Percentiles rank a stretch among this genome's conserved stretches.
Evolutionary conservation across 2,113 vertebrate genomes (phyloP).

Genomic region (Nothoprocta perdicaria): DNA sequence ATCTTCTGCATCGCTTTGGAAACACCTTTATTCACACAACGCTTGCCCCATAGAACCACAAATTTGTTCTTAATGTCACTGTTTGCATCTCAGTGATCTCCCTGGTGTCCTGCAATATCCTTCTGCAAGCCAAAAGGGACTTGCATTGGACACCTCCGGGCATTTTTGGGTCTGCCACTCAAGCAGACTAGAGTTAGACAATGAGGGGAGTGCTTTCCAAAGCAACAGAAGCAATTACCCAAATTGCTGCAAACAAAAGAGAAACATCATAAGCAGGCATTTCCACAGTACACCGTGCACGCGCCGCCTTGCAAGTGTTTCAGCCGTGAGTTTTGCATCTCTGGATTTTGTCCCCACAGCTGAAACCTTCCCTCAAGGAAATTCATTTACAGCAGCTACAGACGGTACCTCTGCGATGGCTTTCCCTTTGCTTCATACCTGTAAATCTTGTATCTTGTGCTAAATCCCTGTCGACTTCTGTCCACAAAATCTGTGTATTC

Average conservation of each 20-base stretch:
- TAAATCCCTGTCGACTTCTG: constrained; percentile 96
- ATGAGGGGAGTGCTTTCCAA: background rate
- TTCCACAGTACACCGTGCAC: background rate
- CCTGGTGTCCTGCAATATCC: background rate
- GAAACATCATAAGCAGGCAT: constrained; percentile 39
- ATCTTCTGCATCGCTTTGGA: background rate
- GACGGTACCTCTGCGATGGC: constrained; percentile 7
- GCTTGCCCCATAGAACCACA: background rate
- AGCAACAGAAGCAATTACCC: background rate
- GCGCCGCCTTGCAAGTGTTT: background rate
- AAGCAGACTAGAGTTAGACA: background rate
- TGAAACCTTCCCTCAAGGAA: constrained; percentile 53
- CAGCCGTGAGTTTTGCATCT: background rate
- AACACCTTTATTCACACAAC: background rate
- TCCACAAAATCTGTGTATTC: constrained; percentile 99
- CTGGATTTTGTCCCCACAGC: constrained; percentile 31
- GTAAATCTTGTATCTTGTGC: constrained; percentile 99
- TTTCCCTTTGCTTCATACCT: constrained; percentile 85
- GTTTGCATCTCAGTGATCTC: background rate
- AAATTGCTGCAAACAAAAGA: constrained; percentile 35
- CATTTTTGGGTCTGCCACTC: background rate
- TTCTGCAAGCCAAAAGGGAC: background rate
- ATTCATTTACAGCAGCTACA: constrained; percentile 19
- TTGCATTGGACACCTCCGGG: background rate
- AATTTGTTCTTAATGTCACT: background rate